These are phyloP conservation scores for Halesus radiatus DNA, from an alignment of 1,140 invertebrate genomes.

Conservation along the genomic window DNA sequence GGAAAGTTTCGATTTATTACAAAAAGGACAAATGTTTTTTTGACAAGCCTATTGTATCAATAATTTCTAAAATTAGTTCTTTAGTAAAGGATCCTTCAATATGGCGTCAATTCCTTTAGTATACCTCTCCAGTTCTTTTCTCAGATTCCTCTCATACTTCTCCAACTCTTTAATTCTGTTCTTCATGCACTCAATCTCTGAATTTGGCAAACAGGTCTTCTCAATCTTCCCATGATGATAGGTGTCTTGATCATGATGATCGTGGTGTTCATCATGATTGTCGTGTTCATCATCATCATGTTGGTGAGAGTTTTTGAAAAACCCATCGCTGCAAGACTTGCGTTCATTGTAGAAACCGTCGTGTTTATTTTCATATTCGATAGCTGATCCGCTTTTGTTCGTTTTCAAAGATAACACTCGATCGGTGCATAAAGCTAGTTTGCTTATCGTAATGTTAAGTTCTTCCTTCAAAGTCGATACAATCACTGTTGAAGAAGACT, in stretches of 20 bases:
- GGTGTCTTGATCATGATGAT: neutral
- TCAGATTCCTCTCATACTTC: neutral
- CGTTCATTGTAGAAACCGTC: neutral
- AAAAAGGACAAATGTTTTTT: too few species aligned
- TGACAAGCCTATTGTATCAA: neutral
- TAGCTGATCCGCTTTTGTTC: neutral
- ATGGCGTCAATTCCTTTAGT: neutral
- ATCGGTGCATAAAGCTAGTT: neutral
- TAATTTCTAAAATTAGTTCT: neutral
- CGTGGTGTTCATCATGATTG: neutral
- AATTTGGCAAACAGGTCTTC: slow-evolving; percentile 1
- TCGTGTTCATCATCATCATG: too few species aligned
- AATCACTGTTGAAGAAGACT: neutral
- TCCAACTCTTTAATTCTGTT: neutral
- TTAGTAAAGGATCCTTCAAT: neutral
- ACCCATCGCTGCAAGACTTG: too few species aligned
- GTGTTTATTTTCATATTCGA: neutral
- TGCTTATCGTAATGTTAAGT: neutral
- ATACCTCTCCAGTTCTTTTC: neutral
- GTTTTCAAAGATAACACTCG: neutral
- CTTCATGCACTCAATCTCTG: neutral
- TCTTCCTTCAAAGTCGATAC: neutral
- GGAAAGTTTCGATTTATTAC: too few species aligned
- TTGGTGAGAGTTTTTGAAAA: neutral
- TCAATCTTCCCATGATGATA: neutral